phyloP scores from a whole-genome alignment of 1,140 invertebrate genomes.

The Stegodyphus mimosarum region DNA sequence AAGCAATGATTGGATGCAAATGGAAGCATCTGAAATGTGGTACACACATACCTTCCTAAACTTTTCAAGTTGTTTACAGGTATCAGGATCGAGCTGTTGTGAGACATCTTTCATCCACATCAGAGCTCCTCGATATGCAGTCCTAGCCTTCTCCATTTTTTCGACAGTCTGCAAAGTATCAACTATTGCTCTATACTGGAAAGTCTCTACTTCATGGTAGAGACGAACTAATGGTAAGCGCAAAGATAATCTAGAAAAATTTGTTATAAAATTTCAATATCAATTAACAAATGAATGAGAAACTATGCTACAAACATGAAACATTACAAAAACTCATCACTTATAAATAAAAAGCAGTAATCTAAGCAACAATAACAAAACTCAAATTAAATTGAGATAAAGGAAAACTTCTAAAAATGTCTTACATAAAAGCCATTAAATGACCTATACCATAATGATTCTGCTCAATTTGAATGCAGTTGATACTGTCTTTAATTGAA shows the following conservation, averaged over 20 bases:
- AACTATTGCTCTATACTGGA: constrained; percentile 90
- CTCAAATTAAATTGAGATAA: too few species aligned
- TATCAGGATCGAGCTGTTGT: constrained; percentile 95
- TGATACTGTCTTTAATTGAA: too few species aligned
- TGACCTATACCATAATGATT: too few species aligned
- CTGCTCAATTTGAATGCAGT: too few species aligned
- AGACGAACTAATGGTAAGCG: constrained; percentile 87
- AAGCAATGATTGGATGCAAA: too few species aligned
- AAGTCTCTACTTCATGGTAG: constrained; percentile 97
- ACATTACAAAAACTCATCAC: too few species aligned
- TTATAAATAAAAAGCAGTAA: too few species aligned
- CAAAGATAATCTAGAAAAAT: constrained; percentile 76
- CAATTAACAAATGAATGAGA: neutral
- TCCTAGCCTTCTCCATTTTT: constrained; percentile 93
- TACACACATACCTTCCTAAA: constrained; percentile 82
- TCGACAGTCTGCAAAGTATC: constrained; percentile 92
- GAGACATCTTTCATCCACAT: constrained; percentile 99
- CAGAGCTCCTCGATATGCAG: constrained; percentile 93
- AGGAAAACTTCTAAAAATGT: too few species aligned
- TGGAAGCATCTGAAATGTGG: too few species aligned
- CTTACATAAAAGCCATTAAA: too few species aligned
- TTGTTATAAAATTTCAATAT: neutral
- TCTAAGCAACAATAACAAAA: too few species aligned
- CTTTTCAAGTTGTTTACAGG: constrained; percentile 92
- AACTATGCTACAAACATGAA: neutral